phyloP scores from a whole-genome alignment of 2,113 vertebrate species.

The Chaetodon trifascialis region DNA sequence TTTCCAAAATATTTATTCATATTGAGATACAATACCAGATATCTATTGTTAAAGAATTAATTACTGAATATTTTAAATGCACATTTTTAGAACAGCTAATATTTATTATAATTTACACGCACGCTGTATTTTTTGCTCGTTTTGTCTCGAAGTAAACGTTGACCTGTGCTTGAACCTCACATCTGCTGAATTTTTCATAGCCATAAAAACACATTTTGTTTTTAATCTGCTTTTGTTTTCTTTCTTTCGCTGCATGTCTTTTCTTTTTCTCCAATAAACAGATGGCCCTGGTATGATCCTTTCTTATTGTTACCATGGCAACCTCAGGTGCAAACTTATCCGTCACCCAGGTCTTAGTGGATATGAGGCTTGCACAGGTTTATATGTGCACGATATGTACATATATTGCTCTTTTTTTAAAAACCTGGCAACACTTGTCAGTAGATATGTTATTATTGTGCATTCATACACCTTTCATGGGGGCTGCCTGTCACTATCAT shows the following conservation, averaged over 20 bases:
- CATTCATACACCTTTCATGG: conserved; percentile 40
- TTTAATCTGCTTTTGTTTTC: conserved; percentile 21
- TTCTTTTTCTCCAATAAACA: conserved; percentile 59
- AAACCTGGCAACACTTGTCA: conserved; percentile 31
- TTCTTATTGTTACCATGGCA: conserved; percentile 74
- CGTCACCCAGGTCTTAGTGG: conserved; percentile 39
- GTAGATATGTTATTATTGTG: conserved; percentile 39
- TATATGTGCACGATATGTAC: conserved; percentile 10
- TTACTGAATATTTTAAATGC: background rate
- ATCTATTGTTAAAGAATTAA: background rate
- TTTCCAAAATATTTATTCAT: background rate
- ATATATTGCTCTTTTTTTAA: conserved; percentile 36
- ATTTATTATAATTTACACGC: background rate
- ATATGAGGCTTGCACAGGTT: conserved; percentile 45
- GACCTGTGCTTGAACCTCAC: background rate
- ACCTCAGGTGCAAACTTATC: conserved; percentile 72
- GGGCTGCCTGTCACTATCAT: conserved; percentile 43
- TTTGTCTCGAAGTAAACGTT: background rate
- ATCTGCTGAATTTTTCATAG: background rate
- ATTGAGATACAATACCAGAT: background rate
- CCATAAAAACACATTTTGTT: background rate
- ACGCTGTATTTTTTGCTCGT: background rate
- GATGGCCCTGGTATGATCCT: conserved; percentile 66
- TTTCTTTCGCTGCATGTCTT: conserved; percentile 4
- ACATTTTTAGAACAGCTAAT: background rate